A percentile compares a stretch with the other conserved stretches of the same genome.
Evolutionary conservation across 2,888 invertebrate genomes (phyloP).

Genomic region (Stegana nigrithorax): DNA sequence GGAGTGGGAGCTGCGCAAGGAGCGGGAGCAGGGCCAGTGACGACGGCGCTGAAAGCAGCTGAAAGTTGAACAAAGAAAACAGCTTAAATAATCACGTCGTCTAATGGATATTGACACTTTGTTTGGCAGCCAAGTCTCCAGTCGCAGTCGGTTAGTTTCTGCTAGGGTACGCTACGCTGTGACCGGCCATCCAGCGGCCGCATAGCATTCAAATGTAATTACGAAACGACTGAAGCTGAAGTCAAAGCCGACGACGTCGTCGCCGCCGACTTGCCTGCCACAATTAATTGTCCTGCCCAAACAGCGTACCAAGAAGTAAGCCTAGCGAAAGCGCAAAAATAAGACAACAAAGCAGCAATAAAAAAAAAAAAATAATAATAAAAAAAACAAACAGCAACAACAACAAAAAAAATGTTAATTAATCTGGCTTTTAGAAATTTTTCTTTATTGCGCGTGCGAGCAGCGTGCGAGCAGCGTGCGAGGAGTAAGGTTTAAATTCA

Average conservation of each 20-base stretch:
- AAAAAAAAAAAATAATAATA: background rate
- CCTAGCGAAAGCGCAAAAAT: background rate
- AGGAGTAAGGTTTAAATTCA: slow-evolving; percentile 6
- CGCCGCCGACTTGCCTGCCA: background rate
- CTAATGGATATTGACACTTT: slow-evolving; percentile 61
- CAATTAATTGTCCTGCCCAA: slow-evolving; percentile 8
- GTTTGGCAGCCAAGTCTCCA: slow-evolving; percentile 25
- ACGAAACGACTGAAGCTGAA: background rate
- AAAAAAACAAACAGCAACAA: background rate
- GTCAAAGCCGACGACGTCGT: background rate
- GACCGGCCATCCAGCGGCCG: background rate
- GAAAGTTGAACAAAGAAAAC: slow-evolving; percentile 36
- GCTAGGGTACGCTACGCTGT: background rate
- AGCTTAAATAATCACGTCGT: slow-evolving; percentile 60
- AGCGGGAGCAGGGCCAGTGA: background rate
- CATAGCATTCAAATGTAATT: slow-evolving; percentile 9
- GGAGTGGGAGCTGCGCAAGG: background rate
- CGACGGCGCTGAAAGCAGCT: no score
- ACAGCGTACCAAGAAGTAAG: no score
- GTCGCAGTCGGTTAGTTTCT: background rate
- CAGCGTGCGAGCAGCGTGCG: background rate
- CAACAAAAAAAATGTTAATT: slow-evolving; percentile 10
- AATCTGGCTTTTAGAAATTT: slow-evolving; percentile 2
- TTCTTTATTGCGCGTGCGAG: background rate
- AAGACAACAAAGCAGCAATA: background rate